A percentile compares a stretch with the other conserved stretches of the same genome.
phyloP scores from a whole-genome alignment of 2,888 invertebrate genomes.

The Conchocele bisecta region DNA sequence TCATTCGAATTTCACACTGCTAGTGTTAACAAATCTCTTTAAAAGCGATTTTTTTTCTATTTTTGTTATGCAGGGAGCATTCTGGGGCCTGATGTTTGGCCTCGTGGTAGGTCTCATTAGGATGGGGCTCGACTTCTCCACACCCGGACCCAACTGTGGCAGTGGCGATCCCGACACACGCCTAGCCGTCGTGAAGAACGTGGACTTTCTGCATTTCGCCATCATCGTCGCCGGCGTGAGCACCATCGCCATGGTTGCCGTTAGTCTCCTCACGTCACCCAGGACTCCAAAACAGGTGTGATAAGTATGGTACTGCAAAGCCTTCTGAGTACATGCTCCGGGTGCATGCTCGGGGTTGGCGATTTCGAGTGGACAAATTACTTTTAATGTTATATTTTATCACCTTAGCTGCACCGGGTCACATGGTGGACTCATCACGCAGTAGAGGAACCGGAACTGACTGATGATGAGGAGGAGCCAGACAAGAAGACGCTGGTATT shows the following conservation, averaged over 20 bases:
- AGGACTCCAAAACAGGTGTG: conserved; percentile 65
- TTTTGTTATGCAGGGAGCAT: conserved; percentile 85
- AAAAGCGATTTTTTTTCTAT: too few relatives aligned
- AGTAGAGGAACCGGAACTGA: conserved; percentile 53
- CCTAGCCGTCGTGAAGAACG: conserved; percentile 63
- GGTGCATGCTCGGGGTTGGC: too few relatives aligned
- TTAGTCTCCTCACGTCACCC: conserved; percentile 70
- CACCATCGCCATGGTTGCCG: conserved; percentile 65
- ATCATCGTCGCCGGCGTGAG: conserved; percentile 71
- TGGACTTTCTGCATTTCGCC: conserved; percentile 78
- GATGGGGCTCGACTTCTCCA: conserved; percentile 84
- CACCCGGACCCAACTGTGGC: conserved; percentile 82
- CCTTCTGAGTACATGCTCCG: too few relatives aligned
- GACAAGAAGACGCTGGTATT: background rate
- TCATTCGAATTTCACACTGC: too few relatives aligned
- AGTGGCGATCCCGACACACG: conserved; percentile 70
- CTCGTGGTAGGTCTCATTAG: conserved; percentile 82
- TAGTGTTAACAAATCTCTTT: too few relatives aligned
- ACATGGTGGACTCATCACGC: conserved; percentile 77
- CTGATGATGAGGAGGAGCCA: conserved; percentile 47
- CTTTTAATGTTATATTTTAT: too few relatives aligned
- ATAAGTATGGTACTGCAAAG: too few relatives aligned
- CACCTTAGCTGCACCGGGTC: conserved; percentile 65
- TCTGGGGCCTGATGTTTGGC: too few relatives aligned
- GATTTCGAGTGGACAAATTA: too few relatives aligned